phyloP scores from a whole-genome alignment of 2,797 vertebrate species.

The Dallia pectoralis region DNA sequence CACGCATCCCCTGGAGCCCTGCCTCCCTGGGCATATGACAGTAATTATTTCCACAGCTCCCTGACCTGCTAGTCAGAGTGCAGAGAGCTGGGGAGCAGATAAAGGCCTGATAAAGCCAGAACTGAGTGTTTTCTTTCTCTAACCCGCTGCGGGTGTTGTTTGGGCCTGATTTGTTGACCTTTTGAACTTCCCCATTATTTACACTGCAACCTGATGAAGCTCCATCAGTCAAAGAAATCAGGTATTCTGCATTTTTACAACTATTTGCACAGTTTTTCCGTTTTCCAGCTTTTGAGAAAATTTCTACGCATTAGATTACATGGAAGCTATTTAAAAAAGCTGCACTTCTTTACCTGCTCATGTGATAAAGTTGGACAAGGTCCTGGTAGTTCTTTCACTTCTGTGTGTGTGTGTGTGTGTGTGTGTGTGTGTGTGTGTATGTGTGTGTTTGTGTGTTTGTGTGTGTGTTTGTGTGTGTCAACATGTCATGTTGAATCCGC shows the following conservation, averaged over 20 bases:
- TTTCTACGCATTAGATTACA: no score
- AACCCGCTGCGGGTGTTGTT: background rate
- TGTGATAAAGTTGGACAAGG: no score
- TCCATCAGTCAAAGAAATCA: background rate
- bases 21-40: slow-evolving; percentile 5
- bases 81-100: background rate
- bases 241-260: background rate
- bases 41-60: background rate
- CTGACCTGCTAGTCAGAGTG: background rate
- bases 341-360: no score
- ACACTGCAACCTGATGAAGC: background rate
- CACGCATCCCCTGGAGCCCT: background rate
- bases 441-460: no score
- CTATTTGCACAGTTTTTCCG: background rate
- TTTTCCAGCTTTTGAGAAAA: no score
- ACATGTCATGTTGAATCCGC: no score
- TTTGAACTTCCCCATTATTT: background rate
- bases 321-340: no score
- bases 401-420: no score
- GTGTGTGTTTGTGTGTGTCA: no score
- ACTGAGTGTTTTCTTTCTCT: background rate
- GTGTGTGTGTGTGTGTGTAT: no score
- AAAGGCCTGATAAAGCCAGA: background rate
- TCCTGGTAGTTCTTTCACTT: no score
- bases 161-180: background rate